phyloP scores from a whole-genome alignment of 2,113 vertebrate species.

The Pseudopipra pipra region DNA sequence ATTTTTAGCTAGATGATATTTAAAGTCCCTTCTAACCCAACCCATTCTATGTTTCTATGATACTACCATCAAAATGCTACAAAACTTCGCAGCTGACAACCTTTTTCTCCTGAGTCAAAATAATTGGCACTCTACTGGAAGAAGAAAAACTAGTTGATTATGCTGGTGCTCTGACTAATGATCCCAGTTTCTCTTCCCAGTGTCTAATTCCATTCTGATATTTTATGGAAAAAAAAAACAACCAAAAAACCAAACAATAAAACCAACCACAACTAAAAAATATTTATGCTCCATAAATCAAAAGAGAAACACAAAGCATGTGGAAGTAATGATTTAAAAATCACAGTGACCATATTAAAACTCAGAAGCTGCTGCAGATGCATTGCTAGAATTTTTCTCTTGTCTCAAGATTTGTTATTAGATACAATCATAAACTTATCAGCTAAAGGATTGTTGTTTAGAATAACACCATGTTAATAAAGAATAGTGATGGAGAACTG shows the following conservation, averaged over 20 bases:
- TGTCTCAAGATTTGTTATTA: neutral
- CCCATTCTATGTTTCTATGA: neutral
- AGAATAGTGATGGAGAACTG: neutral
- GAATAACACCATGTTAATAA: neutral
- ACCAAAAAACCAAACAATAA: neutral
- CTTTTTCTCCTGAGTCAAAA: neutral
- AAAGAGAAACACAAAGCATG: neutral
- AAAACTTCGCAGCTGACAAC: neutral
- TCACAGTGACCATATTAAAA: neutral
- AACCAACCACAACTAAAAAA: neutral
- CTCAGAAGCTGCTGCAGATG: neutral
- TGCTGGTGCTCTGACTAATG: neutral
- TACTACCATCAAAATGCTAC: neutral
- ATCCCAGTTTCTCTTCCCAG: neutral
- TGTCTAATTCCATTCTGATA: neutral
- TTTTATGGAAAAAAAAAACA: neutral
- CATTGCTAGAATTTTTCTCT: neutral
- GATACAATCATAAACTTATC: neutral
- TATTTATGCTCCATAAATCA: neutral
- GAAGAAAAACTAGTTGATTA: neutral
- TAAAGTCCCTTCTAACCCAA: neutral
- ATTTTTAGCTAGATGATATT: neutral
- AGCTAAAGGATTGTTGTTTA: neutral
- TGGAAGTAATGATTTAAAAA: neutral
- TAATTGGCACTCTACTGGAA: neutral